Percentiles rank a stretch among this genome's conserved stretches.
Conservation (phyloP, 2,888 invertebrate species). For the Clanis bilineata region DNA sequence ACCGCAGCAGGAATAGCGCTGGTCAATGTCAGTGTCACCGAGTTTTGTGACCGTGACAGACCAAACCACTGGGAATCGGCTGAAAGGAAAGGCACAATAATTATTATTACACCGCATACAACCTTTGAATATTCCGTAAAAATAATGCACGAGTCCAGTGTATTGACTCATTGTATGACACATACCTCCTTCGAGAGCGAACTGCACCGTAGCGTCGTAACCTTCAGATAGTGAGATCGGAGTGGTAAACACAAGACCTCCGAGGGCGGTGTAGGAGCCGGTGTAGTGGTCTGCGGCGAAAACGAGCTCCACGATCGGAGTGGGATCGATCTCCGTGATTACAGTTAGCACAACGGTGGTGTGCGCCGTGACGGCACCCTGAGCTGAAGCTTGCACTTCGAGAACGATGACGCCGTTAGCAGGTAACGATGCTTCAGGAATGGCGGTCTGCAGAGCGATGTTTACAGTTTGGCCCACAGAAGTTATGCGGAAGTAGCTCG, state of each 20-base stretch:
- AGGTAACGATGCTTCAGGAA: slow-evolving; percentile 30
- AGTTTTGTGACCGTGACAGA: slow-evolving; percentile 23
- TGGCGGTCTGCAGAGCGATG: slow-evolving; percentile 19
- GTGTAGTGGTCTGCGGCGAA: slow-evolving; percentile 27
- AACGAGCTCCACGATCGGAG: slow-evolving; percentile 8
- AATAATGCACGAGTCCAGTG: background rate
- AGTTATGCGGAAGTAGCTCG: slow-evolving; percentile 20
- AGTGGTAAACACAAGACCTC: slow-evolving; percentile 20
- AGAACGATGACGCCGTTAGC: slow-evolving; percentile 28
- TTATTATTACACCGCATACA: background rate
- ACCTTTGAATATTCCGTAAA: background rate
- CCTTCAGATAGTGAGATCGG: slow-evolving; percentile 23
- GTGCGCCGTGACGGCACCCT: slow-evolving; percentile 20
- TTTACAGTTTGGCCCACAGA: slow-evolving; percentile 24
- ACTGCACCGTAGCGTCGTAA: slow-evolving; percentile 22
- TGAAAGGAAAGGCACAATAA: slow-evolving; percentile 23
- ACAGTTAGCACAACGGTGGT: slow-evolving; percentile 34
- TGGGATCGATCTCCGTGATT: slow-evolving; percentile 34
- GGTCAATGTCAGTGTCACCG: slow-evolving; percentile 13
- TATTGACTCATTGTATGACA: background rate
- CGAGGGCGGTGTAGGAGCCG: slow-evolving; percentile 29
- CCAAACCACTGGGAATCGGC: slow-evolving; percentile 39
- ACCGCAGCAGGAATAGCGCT: slow-evolving; percentile 21
- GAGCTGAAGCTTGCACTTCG: background rate
- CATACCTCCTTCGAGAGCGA: slow-evolving; percentile 27